These are phyloP conservation scores for Sebastes hopkinsi DNA, from an alignment of 2,797 vertebrate species.

Conservation along the genomic window DNA sequence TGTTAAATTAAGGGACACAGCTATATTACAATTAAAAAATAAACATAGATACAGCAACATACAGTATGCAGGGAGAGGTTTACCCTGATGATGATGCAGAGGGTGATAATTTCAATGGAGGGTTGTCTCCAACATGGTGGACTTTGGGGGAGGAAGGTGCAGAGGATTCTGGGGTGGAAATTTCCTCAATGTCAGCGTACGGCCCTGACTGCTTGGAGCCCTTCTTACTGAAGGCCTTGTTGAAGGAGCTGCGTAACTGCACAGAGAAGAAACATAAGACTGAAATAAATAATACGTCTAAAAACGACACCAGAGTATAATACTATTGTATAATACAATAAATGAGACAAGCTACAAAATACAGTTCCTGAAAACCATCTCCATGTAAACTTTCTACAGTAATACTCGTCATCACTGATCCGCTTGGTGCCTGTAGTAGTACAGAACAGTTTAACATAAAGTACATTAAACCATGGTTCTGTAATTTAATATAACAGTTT, in stretches of 20 bases:
- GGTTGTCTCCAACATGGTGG: conserved; percentile 81
- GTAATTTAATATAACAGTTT: not conserved
- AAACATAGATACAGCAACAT: not conserved
- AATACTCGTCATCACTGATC: not conserved
- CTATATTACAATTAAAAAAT: too few relatives aligned
- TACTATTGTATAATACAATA: not conserved
- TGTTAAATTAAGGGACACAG: not conserved
- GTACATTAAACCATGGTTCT: not conserved
- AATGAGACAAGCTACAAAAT: not conserved
- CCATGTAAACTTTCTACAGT: not conserved
- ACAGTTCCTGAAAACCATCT: not conserved
- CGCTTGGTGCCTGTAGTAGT: not conserved
- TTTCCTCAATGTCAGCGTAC: conserved; percentile 98
- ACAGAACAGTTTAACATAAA: not conserved
- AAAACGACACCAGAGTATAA: not conserved
- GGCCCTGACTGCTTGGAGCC: conserved; percentile 90
- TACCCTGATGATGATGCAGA: conserved; percentile 86
- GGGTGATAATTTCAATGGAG: conserved; percentile 83
- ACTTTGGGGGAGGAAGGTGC: conserved; percentile 96
- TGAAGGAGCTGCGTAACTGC: conserved; percentile 98
- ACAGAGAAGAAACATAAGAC: conserved; percentile 2
- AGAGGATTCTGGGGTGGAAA: conserved; percentile 94
- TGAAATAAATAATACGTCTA: not conserved
- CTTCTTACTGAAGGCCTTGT: conserved; percentile 99
- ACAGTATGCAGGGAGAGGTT: not conserved